phyloP scores from a whole-genome alignment of 30 jellyfish, hydroid and myxozoan genomes.

The Chironex yamaguchii region DNA sequence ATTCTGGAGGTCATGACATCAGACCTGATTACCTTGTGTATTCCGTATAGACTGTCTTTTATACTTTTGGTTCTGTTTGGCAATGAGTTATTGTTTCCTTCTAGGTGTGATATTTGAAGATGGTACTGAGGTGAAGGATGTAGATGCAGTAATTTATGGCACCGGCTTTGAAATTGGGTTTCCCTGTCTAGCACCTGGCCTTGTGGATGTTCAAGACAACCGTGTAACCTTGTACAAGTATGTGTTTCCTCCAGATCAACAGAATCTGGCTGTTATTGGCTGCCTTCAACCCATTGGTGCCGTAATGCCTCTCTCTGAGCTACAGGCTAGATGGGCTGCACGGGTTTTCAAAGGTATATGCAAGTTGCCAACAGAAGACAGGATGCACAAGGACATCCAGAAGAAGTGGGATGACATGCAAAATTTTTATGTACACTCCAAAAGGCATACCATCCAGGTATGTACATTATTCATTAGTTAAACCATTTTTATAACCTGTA shows the following conservation, averaged over 20 bases:
- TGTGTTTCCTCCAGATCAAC: conserved; percentile 74
- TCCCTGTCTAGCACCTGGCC: conserved; percentile 75
- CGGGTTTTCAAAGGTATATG: conserved; percentile 68
- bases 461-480: neutral
- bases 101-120: conserved; percentile 85
- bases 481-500: too few species aligned
- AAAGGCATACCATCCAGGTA: conserved; percentile 90
- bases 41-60: too few species aligned
- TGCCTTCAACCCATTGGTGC: conserved; percentile 92
- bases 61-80: too few species aligned
- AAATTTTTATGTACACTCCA: conserved; percentile 41
- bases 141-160: conserved; percentile 76
- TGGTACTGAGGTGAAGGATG: conserved; percentile 64
- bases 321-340: conserved; percentile 87
- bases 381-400: conserved; percentile 58
- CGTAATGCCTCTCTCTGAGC: conserved; percentile 79
- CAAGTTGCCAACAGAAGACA: conserved; percentile 42
- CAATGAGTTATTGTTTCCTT: neutral
- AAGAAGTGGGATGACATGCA: conserved; percentile 24
- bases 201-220: conserved; percentile 66
- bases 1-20: too few species aligned
- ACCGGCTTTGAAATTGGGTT: conserved; percentile 88
- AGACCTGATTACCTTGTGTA: too few species aligned
- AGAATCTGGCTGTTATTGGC: conserved; percentile 86
- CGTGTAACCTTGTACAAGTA: conserved; percentile 76